A percentile compares a stretch with the other conserved stretches of the same genome.
Evolutionary conservation across 37 sponge, comb jelly and placozoan species (phyloP).

Genomic region (Crambe crambe): DNA sequence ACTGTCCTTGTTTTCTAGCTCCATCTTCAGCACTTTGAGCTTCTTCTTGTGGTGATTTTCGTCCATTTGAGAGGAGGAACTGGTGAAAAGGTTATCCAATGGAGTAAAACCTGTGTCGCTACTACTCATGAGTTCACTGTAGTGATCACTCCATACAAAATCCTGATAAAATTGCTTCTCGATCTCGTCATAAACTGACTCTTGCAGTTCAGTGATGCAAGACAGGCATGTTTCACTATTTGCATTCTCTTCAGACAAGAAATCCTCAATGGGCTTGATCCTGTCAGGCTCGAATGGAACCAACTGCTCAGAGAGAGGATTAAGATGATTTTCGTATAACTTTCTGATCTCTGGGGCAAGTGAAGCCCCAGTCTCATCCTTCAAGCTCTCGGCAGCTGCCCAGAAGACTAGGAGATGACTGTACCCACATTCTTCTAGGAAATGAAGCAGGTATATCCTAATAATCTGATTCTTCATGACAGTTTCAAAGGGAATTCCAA

Average conservation of each 20-base stretch:
- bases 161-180: constrained; percentile 54
- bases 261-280: constrained; percentile 17
- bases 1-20: constrained; percentile 39
- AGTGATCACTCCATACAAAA: constrained; percentile 52
- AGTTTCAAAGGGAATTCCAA: constrained; percentile 57
- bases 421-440: constrained; percentile 30
- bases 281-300: constrained; percentile 22
- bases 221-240: background rate
- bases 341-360: background rate
- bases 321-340: constrained; percentile 26
- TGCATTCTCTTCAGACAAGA: background rate
- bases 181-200: constrained; percentile 36
- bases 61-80: constrained; percentile 10
- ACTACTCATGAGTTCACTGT: constrained; percentile 42
- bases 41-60: constrained; percentile 47
- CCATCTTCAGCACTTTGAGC: constrained; percentile 31
- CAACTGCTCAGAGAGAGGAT: background rate
- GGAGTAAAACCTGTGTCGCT: background rate
- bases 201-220: constrained; percentile 19
- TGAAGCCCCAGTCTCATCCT: background rate
- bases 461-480: constrained; percentile 44
- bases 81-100: background rate
- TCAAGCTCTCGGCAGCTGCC: constrained; percentile 12
- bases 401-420: constrained; percentile 53
- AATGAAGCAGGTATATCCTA: constrained; percentile 13